Base-by-base conservation (phyloP, 2,797 vertebrate genomes). In the Rhincodon typus region DNA sequence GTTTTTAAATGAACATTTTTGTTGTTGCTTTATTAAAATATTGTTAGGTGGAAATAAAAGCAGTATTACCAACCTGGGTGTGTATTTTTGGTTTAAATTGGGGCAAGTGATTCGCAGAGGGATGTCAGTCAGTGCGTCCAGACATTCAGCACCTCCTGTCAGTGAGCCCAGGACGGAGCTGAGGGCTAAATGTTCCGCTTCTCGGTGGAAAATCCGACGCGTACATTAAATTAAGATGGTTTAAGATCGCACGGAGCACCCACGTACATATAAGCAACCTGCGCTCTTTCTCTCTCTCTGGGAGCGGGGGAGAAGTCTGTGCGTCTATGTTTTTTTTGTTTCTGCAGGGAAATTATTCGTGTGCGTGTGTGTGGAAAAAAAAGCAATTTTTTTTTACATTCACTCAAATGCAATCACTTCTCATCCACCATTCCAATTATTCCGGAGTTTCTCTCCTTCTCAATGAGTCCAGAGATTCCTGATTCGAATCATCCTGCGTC, bases 11-110 rank as follows among this genome's bases (percentile, higher is more conserved):
- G 57, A 62, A 62, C 57, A 62, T 62, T 62, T 62, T 62, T 62
- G 10, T 69, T 42, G 38, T 84, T 23, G 79, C 46, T 50, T 38
- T 17, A 42, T 74, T 94, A 72, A 94, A 50, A 94, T 94, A 94
- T 34, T 17, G 70, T 93, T 95, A 95, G 94, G 94, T 50, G 94
- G 72, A 77, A 94, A 95, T 72, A 98, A 98, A 98, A 98, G 97
- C 97, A 98, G 98, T 97, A 96, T 97, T 98, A 99, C 99, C 99
- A 99, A 99, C 99, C 99, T 99, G 98, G 97, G 96, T 38, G 66
- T 93, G 25, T 88, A 13, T 53, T 17, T 57, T 93, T 62, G 57
- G 8, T 97, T 98, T 98, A 98, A 98, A 98, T 98, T 98, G 98
- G 98, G 94, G 70, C 6, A 77, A 77, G 34, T 95, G 94, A 34